A percentile compares a stretch with the other conserved stretches of the same genome.
Evolutionary conservation across 2,888 invertebrate species (phyloP).

Genomic region (Athripsodes cinereus): DNA sequence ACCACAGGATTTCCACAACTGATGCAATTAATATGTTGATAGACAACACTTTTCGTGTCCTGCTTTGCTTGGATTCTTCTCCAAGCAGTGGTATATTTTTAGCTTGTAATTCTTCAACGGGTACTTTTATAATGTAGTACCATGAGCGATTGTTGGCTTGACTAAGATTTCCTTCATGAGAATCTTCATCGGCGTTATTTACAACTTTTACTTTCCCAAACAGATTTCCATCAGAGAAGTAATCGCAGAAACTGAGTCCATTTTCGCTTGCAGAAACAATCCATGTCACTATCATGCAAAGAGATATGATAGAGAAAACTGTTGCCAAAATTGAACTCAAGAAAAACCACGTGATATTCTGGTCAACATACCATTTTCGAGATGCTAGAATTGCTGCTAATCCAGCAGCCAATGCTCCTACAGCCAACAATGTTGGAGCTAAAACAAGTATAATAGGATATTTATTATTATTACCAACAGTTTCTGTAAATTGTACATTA

Average conservation of each 20-base stretch:
- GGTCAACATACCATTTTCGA: conserved; percentile 60
- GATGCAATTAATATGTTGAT: conserved; percentile 56
- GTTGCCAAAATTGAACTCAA: conserved; percentile 50
- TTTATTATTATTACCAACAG: background rate
- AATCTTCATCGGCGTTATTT: conserved; percentile 2
- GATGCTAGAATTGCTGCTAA: conserved; percentile 55
- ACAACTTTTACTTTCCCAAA: conserved; percentile 12
- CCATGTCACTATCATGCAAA: conserved; percentile 42
- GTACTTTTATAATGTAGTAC: conserved; percentile 18
- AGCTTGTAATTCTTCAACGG: conserved; percentile 14
- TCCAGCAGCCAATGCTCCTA: conserved; percentile 49
- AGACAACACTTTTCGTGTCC: conserved; percentile 41
- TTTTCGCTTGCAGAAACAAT: conserved; percentile 39
- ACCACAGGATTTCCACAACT: conserved; percentile 54
- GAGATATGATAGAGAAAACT: conserved; percentile 42
- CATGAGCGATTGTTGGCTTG: conserved; percentile 4
- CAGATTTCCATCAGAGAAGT: conserved; percentile 15
- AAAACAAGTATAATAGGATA: conserved; percentile 37
- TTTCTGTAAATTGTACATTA: background rate
- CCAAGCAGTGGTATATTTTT: conserved; percentile 21
- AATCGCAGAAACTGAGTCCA: conserved; percentile 18
- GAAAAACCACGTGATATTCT: conserved; percentile 58
- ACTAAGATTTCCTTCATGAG: background rate
- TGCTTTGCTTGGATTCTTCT: conserved; percentile 16
- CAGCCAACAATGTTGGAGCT: conserved; percentile 46